Conservation (phyloP, 2,113 vertebrate genomes). For the Salvelinus alpinus region DNA sequence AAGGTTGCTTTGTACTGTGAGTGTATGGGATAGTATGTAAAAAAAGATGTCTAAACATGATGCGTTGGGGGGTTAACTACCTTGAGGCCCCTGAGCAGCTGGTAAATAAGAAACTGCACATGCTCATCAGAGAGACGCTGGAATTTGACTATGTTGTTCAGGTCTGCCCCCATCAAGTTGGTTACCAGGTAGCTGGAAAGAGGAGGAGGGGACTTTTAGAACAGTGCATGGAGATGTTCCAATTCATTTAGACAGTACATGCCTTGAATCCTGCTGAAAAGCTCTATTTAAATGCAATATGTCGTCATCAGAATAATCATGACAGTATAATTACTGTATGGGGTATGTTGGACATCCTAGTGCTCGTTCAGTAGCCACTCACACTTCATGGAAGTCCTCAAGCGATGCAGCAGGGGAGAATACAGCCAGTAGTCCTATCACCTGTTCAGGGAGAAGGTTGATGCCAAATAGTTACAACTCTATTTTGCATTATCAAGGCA, state of each 20-base stretch:
- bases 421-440: conserved; percentile 91
- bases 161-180: conserved; percentile 96
- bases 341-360: background rate
- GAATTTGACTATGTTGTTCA: conserved; percentile 97
- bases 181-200: conserved; percentile 90
- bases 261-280: background rate
- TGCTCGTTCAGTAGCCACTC: conserved; percentile 54
- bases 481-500: conserved; percentile 4
- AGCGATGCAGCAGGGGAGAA: conserved; percentile 89
- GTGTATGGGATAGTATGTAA: background rate
- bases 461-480: background rate
- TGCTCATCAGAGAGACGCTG: conserved; percentile 95
- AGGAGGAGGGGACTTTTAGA: background rate
- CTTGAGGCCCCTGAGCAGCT: conserved; percentile 95
- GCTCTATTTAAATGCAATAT: background rate
- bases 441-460: conserved; percentile 50
- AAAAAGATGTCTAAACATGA: background rate
- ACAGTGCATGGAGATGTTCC: background rate
- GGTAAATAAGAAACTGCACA: conserved; percentile 97
- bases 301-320: background rate
- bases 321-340: background rate
- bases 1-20: too few species aligned
- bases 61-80: conserved; percentile 55
- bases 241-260: too few species aligned
- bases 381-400: conserved; percentile 95